These are phyloP conservation scores for Pangasius sanitwongsei DNA, from an alignment of 2,797 vertebrate genomes.

Conservation along the genomic window DNA sequence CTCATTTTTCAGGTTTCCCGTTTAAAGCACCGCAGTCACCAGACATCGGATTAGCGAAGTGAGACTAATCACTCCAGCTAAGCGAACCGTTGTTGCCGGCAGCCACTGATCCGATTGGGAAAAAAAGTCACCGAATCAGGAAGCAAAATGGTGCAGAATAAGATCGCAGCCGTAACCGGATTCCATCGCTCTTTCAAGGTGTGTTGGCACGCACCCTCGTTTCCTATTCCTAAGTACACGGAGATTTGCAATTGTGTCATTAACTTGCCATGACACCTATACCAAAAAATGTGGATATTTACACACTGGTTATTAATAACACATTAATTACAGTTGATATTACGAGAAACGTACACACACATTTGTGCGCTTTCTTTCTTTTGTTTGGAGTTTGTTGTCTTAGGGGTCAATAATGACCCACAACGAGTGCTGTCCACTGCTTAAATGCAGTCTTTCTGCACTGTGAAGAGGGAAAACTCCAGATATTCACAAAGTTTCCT, in stretches of 20 bases:
- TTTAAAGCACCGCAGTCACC: constrained; percentile 73
- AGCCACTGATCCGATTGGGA: constrained; percentile 38
- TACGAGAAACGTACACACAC: background rate
- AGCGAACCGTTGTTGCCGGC: constrained; percentile 68
- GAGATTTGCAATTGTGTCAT: background rate
- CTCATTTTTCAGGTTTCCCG: constrained; percentile 70
- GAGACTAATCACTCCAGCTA: constrained; percentile 50
- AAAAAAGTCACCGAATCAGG: constrained; percentile 57
- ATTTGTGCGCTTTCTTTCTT: background rate
- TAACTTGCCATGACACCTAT: background rate
- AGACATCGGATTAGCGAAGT: constrained; percentile 52
- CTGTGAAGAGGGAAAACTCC: too few species aligned
- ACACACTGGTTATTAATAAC: background rate
- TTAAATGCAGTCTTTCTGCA: too few species aligned
- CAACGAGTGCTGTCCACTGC: too few species aligned
- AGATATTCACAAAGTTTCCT: too few species aligned
- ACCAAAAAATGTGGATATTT: background rate
- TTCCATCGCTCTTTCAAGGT: constrained; percentile 96
- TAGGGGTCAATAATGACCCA: too few species aligned
- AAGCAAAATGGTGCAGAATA: constrained; percentile 92
- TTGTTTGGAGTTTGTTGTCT: background rate
- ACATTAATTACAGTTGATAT: background rate
- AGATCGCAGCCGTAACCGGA: constrained; percentile 86
- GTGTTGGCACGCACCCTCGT: background rate
- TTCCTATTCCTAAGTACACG: background rate